Conservation (phyloP, 2,113 vertebrate species). For the Daphoenositta chrysoptera region DNA sequence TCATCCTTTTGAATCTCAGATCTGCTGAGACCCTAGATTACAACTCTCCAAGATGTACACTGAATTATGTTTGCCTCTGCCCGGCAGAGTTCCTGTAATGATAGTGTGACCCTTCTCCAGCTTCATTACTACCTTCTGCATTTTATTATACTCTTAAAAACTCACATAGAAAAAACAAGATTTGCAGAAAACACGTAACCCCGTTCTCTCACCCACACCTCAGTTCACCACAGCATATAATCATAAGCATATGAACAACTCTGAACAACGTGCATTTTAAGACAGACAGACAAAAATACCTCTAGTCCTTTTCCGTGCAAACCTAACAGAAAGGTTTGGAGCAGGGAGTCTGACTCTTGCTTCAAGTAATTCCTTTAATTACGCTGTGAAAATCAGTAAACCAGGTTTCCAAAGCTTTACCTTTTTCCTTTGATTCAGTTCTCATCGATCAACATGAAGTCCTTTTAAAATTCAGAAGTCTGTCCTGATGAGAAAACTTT, state of each 20-base stretch:
- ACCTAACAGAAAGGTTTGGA: not conserved
- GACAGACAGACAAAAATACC: constrained; percentile 27
- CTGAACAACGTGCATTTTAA: not conserved
- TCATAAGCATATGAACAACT: not conserved
- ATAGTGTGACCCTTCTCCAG: not conserved
- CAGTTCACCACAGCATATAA: not conserved
- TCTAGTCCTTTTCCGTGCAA: not conserved
- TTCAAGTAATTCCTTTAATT: constrained; percentile 22
- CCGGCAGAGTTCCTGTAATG: not conserved
- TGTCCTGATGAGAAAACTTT: constrained; percentile 58
- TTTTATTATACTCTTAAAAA: not conserved
- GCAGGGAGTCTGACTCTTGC: not conserved
- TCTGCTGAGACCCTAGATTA: not conserved
- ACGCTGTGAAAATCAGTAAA: not conserved
- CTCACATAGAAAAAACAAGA: not conserved
- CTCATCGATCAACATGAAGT: not conserved
- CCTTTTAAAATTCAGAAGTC: constrained; percentile 45
- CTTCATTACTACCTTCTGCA: not conserved
- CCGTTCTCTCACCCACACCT: not conserved
- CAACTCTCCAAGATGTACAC: not conserved
- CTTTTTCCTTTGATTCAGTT: not conserved
- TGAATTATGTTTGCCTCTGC: not conserved
- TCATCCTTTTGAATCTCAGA: not conserved
- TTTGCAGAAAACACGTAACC: not conserved
- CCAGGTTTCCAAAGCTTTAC: not conserved